phyloP scores from a whole-genome alignment of 2,888 invertebrate species.

The Pristionchus fissidentatus region DNA sequence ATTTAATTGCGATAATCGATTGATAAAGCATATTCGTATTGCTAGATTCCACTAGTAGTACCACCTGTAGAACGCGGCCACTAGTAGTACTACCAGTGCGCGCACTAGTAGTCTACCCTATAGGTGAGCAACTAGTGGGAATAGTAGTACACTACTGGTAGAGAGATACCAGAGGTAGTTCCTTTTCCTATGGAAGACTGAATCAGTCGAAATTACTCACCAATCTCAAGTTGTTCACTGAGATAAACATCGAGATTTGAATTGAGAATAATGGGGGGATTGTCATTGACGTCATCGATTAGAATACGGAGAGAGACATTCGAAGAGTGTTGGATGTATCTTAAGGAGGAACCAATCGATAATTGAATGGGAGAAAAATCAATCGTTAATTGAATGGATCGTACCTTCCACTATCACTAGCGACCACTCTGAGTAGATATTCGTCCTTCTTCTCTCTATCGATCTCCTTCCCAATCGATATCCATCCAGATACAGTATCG shows the following conservation, averaged over 20 bases:
- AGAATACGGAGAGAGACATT: slow-evolving; percentile 93
- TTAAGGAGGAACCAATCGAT: slow-evolving; percentile 58
- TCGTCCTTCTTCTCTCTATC: slow-evolving; percentile 92
- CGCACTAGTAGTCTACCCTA: too few species aligned
- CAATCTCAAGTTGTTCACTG: slow-evolving; percentile 42
- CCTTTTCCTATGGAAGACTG: neutral
- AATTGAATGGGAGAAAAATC: neutral
- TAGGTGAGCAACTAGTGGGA: too few species aligned
- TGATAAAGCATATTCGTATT: too few species aligned
- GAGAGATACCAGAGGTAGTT: too few species aligned
- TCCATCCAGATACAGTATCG: slow-evolving; percentile 88
- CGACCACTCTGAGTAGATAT: slow-evolving; percentile 89
- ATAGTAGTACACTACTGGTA: too few species aligned
- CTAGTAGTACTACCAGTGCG: too few species aligned
- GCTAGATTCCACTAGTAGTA: too few species aligned
- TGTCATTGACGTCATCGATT: slow-evolving; percentile 93
- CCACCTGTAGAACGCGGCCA: too few species aligned
- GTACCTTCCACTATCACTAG: slow-evolving; percentile 86
- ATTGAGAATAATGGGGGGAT: slow-evolving; percentile 83
- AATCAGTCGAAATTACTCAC: neutral
- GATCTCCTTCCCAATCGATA: slow-evolving; percentile 88
- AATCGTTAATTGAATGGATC: neutral
- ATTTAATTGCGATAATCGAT: too few species aligned
- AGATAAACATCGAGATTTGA: slow-evolving; percentile 60
- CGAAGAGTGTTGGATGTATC: slow-evolving; percentile 85